Evolutionary conservation across 2,888 invertebrate species (phyloP).

Genomic region (Lasioglossum pauxillum): DNA sequence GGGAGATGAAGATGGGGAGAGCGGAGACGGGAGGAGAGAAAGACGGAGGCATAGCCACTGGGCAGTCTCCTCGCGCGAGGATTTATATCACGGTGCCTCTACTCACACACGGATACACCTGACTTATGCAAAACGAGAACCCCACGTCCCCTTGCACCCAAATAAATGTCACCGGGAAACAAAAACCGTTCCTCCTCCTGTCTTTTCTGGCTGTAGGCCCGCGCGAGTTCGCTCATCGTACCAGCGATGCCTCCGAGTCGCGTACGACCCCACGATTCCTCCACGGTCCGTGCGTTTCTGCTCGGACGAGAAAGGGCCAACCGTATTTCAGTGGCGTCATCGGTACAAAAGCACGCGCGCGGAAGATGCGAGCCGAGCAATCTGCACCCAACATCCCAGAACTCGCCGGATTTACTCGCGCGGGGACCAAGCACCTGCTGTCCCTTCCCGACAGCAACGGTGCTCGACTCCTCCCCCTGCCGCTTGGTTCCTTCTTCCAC

Average conservation of each 20-base stretch:
- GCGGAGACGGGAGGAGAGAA: conserved; percentile 52
- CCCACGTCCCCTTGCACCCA: conserved; percentile 77
- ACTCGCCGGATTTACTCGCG: conserved; percentile 81
- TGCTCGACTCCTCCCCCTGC: conserved; percentile 65
- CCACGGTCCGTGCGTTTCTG: conserved; percentile 27
- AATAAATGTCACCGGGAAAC: conserved; percentile 83
- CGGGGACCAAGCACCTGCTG: conserved; percentile 84
- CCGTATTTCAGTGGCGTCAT: conserved; percentile 80
- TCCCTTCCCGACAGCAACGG: conserved; percentile 71
- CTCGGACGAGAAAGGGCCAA: conserved; percentile 60
- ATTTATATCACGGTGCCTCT: conserved; percentile 82
- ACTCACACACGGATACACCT: conserved; percentile 79
- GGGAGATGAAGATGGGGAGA: conserved; percentile 44
- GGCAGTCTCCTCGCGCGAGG: conserved; percentile 78
- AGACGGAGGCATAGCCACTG: conserved; percentile 75
- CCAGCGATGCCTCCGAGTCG: conserved; percentile 26
- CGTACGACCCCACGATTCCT: conserved; percentile 35
- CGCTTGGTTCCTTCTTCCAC: conserved; percentile 66
- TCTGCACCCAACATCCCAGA: conserved; percentile 71
- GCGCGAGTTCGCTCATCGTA: conserved; percentile 58
- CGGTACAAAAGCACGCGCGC: conserved; percentile 75
- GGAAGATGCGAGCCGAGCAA: conserved; percentile 67
- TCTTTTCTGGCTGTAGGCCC: conserved; percentile 64
- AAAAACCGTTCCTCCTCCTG: conserved; percentile 76
- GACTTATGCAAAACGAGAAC: conserved; percentile 83